These are phyloP conservation scores for Salticus scenicus DNA, from an alignment of 2,888 invertebrate genomes.

Conservation along the genomic window DNA sequence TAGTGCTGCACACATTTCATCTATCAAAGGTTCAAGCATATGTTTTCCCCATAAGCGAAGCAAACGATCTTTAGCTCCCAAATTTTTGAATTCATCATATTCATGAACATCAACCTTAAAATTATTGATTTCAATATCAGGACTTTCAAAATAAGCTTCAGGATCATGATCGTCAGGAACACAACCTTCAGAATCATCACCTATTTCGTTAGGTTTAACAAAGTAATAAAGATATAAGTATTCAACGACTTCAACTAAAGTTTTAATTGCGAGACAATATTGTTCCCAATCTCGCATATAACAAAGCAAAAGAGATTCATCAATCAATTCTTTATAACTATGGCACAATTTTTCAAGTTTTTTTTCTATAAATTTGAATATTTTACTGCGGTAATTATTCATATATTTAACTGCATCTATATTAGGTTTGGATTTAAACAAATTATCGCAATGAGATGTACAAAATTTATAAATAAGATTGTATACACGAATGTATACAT, in stretches of 20 bases:
- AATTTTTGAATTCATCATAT: no score
- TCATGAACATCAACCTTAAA: no score
- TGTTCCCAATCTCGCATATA: slow-evolving; percentile 98
- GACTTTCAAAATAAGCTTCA: no score
- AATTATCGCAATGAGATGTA: no score
- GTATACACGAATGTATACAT: no score
- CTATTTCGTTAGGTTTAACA: no score
- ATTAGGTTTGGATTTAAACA: no score
- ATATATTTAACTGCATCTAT: no score
- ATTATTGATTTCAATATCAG: no score
- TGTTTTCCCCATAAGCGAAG: slow-evolving; percentile 87
- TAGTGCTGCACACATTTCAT: slow-evolving; percentile 93
- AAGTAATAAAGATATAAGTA: slow-evolving; percentile 99
- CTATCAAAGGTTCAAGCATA: slow-evolving; percentile 82
- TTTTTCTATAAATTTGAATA: slow-evolving; percentile 38
- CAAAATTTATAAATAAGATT: no score
- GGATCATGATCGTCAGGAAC: no score
- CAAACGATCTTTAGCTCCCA: neutral
- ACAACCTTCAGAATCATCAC: no score
- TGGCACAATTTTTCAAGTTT: slow-evolving; percentile 30
- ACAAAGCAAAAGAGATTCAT: slow-evolving; percentile 94
- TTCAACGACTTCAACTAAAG: slow-evolving; percentile 96
- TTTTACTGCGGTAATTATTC: slow-evolving; percentile 36
- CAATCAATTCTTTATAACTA: slow-evolving; percentile 75
- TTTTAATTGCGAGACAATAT: slow-evolving; percentile 97